These are phyloP conservation scores for Emydoidea blandingii DNA, from an alignment of 2,797 vertebrate genomes.

Conservation along the genomic window DNA sequence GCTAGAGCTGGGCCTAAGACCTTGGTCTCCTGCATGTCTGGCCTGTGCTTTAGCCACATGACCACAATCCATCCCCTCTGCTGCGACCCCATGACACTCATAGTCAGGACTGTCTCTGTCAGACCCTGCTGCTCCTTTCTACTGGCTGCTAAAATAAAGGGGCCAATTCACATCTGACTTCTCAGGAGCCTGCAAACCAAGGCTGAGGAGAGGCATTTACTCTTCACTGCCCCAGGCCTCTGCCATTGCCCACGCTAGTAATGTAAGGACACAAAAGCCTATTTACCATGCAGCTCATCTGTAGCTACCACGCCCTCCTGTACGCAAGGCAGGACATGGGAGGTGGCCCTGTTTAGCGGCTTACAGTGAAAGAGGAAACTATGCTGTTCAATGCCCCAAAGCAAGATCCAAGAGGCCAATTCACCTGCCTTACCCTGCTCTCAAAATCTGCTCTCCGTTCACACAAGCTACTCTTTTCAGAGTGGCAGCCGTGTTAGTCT, in stretches of 20 bases:
- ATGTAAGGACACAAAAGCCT: not conserved
- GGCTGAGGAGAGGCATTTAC: not conserved
- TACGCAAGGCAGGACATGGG: not conserved
- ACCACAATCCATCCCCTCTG: not conserved
- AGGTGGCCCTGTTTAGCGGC: not conserved
- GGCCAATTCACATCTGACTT: not conserved
- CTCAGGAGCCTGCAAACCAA: rapidly evolving
- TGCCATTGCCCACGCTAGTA: not conserved
- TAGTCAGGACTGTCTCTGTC: not conserved
- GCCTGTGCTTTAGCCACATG: rapidly evolving
- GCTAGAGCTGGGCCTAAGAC: constrained; percentile 46
- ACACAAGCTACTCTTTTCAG: too few species aligned
- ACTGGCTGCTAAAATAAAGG: rapidly evolving
- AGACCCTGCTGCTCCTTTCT: not conserved
- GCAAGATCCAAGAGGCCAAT: too few species aligned
- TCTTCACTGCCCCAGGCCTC: not conserved
- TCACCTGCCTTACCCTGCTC: too few species aligned
- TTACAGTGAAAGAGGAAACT: too few species aligned
- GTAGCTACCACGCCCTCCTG: not conserved
- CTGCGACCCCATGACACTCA: not conserved
- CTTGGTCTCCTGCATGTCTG: not conserved
- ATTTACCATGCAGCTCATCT: not conserved
- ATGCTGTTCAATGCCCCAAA: too few species aligned
- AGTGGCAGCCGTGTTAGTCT: too few species aligned
- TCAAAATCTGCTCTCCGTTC: too few species aligned